Evolutionary conservation across 2,113 vertebrate genomes (phyloP).

Genomic region (Syngnathoides biaculeatus): DNA sequence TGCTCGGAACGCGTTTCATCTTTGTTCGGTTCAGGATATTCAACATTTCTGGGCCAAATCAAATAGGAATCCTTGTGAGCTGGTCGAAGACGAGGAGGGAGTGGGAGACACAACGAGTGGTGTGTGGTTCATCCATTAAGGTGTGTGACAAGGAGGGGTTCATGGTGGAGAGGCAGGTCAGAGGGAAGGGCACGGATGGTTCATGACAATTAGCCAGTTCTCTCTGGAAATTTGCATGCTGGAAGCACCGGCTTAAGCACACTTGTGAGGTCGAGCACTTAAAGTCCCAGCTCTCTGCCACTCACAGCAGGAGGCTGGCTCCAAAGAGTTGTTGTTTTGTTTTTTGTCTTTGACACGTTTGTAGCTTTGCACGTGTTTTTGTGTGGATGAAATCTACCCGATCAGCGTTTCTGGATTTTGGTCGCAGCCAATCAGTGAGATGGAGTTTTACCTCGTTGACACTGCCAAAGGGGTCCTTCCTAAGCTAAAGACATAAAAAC

Average conservation of each 20-base stretch:
- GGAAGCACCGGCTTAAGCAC: constrained; percentile 11
- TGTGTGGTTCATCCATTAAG: constrained; percentile 56
- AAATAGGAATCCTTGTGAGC: constrained; percentile 6
- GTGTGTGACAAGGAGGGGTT: constrained; percentile 43
- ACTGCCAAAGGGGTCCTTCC: neutral
- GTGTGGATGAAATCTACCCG: constrained; percentile 4
- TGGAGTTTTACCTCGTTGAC: constrained; percentile 49
- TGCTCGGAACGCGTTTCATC: neutral
- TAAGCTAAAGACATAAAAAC: neutral
- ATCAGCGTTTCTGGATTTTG: constrained; percentile 39
- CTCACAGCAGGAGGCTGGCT: constrained; percentile 13
- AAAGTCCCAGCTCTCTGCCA: neutral
- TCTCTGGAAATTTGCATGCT: constrained; percentile 41
- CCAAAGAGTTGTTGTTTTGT: neutral
- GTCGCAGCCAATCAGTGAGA: constrained; percentile 59
- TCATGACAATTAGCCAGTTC: constrained; percentile 60
- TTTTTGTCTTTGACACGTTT: neutral
- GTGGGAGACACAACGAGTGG: constrained; percentile 23
- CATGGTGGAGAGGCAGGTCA: constrained; percentile 43
- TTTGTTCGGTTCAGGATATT: constrained; percentile 8
- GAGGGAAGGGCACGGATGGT: constrained; percentile 45
- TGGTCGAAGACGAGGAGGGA: constrained; percentile 13
- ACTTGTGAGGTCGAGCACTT: constrained; percentile 16
- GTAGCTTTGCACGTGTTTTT: neutral
- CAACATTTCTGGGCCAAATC: constrained; percentile 21